Base-by-base conservation (phyloP, 2,888 invertebrate genomes). In the Ophion ventricosus region DNA sequence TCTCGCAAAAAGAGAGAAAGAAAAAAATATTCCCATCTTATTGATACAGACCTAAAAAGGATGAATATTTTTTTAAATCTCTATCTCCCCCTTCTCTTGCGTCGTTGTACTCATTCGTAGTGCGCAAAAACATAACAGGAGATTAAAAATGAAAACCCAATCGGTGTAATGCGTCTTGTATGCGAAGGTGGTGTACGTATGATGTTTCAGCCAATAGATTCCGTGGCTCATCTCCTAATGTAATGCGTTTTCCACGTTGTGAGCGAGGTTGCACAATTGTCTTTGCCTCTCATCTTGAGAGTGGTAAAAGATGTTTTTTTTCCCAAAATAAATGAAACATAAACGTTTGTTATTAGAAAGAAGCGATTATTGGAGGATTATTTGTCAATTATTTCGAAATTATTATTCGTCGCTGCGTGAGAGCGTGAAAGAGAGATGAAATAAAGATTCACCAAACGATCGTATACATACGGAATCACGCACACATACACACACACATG, bases 381-480 rank as follows among this genome's bases (percentile, higher is more conserved):
- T 14, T 14, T 43, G 43, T 43, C 57, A 77, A 67, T 82, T 75
- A 64, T 74, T 75, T 40, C 20, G n/a, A 67, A 80, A 80, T 78
- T 79, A 64, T 54, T 83, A 77, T 82, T 75, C 40, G 75, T 87
- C 86, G 84, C 81, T 82, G 87, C 77, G 84, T 85, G 82, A 59
- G 69, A 83, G 88, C 87, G 87, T 86, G 88, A 87, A 88, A 88
- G 86, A 87, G 87, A 86, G 87, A 86, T 87, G 87, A 83, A 87
- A 79, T 83, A 84, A 87, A 86, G 83, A 67, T 78, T 69, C 81
- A 87, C 83, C 63, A 67, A 80, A 80, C 54, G 86, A 83, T 73
- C 74, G 83, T 87, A 74, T 23, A 77, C 57, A 56, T 64, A 72
- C 74, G 56, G 63, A 77, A 63, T 54, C 56, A 61, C 72, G 67